Conservation (phyloP, 2,113 vertebrate genomes). For the Calyptommatus sinebrachiatus region DNA sequence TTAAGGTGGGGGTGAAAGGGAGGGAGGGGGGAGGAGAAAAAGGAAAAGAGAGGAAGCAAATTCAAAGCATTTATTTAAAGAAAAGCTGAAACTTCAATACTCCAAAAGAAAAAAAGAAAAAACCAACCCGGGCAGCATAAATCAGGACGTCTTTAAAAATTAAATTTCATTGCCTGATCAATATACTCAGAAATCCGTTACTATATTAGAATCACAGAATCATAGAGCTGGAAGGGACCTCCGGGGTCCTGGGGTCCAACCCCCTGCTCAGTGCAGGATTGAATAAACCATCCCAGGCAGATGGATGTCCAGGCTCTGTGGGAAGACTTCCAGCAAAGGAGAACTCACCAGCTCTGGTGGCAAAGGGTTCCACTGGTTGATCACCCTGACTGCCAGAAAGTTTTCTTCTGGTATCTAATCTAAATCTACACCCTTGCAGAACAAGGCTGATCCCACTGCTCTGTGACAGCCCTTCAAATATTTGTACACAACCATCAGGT, state of each 20-base stretch:
- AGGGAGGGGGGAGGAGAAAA: not conserved
- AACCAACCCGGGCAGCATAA: not conserved
- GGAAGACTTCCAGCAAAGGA: too few species aligned
- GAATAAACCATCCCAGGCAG: not conserved
- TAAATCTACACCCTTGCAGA: too few species aligned
- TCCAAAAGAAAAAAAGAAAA: slow-evolving; percentile 5
- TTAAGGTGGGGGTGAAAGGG: not conserved
- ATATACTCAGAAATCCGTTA: not conserved
- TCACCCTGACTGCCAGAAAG: too few species aligned
- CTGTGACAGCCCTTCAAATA: too few species aligned
- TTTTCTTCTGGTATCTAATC: too few species aligned
- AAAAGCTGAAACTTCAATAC: slow-evolving; percentile 43
- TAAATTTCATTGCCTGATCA: slow-evolving; percentile 26
- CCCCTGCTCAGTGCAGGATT: not conserved
- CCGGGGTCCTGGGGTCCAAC: not conserved
- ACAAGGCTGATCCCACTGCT: too few species aligned
- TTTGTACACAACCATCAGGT: too few species aligned
- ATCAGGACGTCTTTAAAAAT: not conserved
- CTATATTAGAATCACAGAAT: not conserved
- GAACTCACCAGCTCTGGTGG: too few species aligned
- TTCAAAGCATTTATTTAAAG: slow-evolving; percentile 20
- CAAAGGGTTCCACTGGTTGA: too few species aligned
- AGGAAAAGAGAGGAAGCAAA: not conserved
- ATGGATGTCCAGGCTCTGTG: too few species aligned
- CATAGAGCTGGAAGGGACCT: not conserved